These are phyloP conservation scores for Encarsia formosa DNA, from an alignment of 2,888 invertebrate genomes.

Conservation along the genomic window DNA sequence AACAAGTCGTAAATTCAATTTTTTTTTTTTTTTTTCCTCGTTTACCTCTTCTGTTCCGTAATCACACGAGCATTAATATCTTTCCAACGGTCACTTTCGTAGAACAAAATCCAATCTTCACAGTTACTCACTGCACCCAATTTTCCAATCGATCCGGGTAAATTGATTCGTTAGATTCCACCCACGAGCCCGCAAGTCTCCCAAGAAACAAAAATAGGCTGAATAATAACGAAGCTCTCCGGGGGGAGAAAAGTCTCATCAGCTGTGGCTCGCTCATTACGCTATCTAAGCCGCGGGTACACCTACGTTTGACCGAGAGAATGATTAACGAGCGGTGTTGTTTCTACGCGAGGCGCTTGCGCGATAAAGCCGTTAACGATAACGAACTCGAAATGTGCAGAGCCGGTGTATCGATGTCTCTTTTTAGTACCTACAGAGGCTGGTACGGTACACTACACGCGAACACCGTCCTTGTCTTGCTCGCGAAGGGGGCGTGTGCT, in stretches of 20 bases:
- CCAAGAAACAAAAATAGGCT: too few species aligned
- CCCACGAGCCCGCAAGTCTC: too few species aligned
- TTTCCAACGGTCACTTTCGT: neutral
- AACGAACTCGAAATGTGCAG: slow-evolving; percentile 46
- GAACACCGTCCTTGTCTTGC: too few species aligned
- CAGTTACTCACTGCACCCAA: neutral
- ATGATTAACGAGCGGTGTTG: slow-evolving; percentile 15
- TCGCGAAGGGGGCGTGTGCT: slow-evolving; percentile 1
- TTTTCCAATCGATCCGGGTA: too few species aligned
- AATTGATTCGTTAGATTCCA: too few species aligned
- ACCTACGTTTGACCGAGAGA: slow-evolving; percentile 5
- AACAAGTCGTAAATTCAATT: slow-evolving; percentile 18
- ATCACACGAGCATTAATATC: slow-evolving; percentile 3
- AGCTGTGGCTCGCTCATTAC: neutral
- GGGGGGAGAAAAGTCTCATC: neutral
- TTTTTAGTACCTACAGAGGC: slow-evolving; percentile 30
- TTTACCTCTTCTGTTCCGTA: neutral
- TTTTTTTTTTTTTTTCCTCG: neutral
- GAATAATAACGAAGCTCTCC: too few species aligned
- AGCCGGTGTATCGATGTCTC: slow-evolving; percentile 37
- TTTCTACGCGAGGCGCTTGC: slow-evolving; percentile 3
- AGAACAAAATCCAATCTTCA: neutral
- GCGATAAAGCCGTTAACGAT: slow-evolving; percentile 50
- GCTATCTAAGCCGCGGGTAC: neutral
- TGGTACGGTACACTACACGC: too few species aligned